Conservation (phyloP, 2,113 vertebrate species). For the Pandion haliaetus region DNA sequence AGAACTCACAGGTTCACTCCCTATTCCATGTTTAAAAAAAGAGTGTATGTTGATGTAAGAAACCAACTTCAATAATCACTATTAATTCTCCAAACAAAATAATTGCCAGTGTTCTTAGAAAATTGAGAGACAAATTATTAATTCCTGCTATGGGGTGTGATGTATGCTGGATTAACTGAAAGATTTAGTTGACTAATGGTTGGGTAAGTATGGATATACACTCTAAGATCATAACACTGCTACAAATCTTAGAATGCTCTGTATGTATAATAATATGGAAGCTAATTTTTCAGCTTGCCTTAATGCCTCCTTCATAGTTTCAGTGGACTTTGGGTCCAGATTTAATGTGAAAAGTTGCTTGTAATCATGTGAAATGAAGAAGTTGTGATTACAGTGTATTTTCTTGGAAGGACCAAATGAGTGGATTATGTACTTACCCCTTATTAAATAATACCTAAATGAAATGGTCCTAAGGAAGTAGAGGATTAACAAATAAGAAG, state of each 20-base stretch:
- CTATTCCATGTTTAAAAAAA: neutral
- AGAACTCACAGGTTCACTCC: neutral
- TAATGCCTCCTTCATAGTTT: neutral
- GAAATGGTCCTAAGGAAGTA: conserved; percentile 41
- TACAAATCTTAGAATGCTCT: neutral
- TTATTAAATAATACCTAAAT: conserved; percentile 52
- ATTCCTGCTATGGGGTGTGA: neutral
- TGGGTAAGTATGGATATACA: neutral
- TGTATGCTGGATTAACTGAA: neutral
- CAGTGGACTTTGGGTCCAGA: neutral
- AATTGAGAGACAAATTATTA: neutral
- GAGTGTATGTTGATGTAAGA: neutral
- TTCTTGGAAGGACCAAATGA: conserved; percentile 44
- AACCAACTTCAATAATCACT: neutral
- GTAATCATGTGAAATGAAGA: conserved; percentile 32
- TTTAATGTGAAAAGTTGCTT: neutral
- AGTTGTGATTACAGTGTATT: conserved; percentile 1
- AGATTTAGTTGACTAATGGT: neutral
- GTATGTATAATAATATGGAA: neutral
- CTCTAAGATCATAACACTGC: neutral
- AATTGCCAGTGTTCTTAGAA: neutral
- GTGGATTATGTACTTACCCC: conserved; percentile 59
- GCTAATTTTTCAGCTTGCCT: conserved; percentile 21
- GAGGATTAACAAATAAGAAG: conserved; percentile 61
- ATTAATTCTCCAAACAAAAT: neutral